Conservation (phyloP, 2,888 invertebrate genomes). For the Dromius quadrimaculatus region DNA sequence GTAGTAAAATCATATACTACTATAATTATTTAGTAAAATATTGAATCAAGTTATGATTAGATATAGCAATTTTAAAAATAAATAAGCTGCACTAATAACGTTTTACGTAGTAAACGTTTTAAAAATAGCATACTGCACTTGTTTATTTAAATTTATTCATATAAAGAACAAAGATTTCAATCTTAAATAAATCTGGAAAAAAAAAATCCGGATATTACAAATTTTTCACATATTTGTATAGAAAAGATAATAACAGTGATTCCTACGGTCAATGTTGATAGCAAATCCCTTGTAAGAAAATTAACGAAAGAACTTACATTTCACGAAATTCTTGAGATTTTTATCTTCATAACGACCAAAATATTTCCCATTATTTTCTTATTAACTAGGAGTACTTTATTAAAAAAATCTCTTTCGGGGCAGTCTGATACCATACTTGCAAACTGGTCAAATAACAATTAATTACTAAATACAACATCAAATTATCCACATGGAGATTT, state of each 20-base stretch:
- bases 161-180: not conserved
- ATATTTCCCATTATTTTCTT: too few relatives aligned
- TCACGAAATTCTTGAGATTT: conserved; percentile 19
- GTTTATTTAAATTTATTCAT: conserved; percentile 2
- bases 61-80: not conserved
- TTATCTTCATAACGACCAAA: too few relatives aligned
- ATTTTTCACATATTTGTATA: conserved; percentile 6
- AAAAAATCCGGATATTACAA: not conserved
- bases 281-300: conserved; percentile 8
- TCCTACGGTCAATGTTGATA: conserved; percentile 7
- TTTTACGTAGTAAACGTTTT: not conserved
- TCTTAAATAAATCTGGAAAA: conserved; percentile 1
- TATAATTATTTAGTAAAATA: conserved; percentile 3
- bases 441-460: too few relatives aligned
- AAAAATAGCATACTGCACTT: not conserved
- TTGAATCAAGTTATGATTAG: conserved; percentile 1
- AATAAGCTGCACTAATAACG: not conserved
- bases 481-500: too few relatives aligned
- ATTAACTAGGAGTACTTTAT: too few relatives aligned
- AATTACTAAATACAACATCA: too few relatives aligned
- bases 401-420: too few relatives aligned
- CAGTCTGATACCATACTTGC: too few relatives aligned
- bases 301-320: not conserved
- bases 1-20: too few relatives aligned
- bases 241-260: conserved; percentile 15